Conservation (phyloP, 1,140 invertebrate genomes). For the Phenacoccus solenopsis region DNA sequence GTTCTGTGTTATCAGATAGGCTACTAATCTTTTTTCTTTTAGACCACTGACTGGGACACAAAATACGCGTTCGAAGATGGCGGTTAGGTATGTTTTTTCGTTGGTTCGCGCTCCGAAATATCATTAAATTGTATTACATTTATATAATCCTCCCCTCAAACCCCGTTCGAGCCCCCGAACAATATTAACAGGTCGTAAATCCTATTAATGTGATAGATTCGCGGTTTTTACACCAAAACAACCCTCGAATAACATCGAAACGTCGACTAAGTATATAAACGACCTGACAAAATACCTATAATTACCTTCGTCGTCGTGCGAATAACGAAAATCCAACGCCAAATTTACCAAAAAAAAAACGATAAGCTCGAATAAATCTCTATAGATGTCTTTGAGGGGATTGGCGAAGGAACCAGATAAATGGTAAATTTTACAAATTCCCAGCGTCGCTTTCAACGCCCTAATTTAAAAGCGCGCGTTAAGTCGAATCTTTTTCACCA, state of each 20-base stretch:
- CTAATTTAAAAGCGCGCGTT: no score
- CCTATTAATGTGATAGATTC: neutral
- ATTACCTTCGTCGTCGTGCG: no score
- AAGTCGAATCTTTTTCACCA: no score
- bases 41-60: conserved; percentile 12
- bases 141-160: neutral
- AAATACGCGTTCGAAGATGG: neutral
- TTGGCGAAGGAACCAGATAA: no score
- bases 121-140: neutral
- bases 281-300: no score
- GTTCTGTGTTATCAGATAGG: conserved; percentile 9
- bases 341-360: no score
- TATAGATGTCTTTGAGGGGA: no score
- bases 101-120: neutral
- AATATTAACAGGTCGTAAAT: conserved; percentile 4
- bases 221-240: conserved; percentile 12
- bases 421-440: no score
- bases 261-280: no score
- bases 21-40: conserved; percentile 16
- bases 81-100: conserved; percentile 8
- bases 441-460: no score
- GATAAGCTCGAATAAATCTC: no score
- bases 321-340: no score
- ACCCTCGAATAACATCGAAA: neutral
- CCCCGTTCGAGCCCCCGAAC: neutral